phyloP scores from a whole-genome alignment of 2,888 invertebrate species.

The Xestia rhomboidea region DNA sequence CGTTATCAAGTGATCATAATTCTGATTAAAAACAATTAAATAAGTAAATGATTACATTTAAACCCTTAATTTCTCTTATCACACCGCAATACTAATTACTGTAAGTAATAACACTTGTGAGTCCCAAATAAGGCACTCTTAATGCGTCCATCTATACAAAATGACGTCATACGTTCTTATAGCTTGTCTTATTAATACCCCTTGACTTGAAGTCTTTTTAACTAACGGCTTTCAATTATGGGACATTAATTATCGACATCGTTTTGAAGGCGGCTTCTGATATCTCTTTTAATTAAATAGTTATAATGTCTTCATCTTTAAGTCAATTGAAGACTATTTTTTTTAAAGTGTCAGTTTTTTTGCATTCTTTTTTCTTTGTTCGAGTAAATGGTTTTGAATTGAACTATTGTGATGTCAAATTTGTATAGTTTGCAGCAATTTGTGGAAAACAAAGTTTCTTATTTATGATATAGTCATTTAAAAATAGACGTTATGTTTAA shows the following conservation, averaged over 20 bases:
- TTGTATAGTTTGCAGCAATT: slow-evolving; percentile 2
- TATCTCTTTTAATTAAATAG: slow-evolving; percentile 19
- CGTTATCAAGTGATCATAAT: neutral
- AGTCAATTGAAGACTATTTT: slow-evolving; percentile 9
- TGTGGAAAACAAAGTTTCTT: neutral
- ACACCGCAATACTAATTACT: neutral
- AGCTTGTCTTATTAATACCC: slow-evolving; percentile 44
- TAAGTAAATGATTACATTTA: slow-evolving; percentile 5
- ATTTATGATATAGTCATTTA: neutral
- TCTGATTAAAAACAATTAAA: neutral
- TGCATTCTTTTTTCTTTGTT: neutral
- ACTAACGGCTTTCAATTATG: slow-evolving; percentile 35
- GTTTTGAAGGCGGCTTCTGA: slow-evolving; percentile 16
- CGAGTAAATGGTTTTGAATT: neutral
- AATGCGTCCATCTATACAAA: neutral
- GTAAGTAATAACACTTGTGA: slow-evolving; percentile 6
- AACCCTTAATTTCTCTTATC: neutral
- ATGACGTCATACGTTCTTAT: neutral
- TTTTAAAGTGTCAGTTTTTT: neutral
- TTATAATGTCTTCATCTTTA: slow-evolving; percentile 42
- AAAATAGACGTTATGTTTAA: neutral
- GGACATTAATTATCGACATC: slow-evolving; percentile 34
- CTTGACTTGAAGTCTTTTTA: neutral
- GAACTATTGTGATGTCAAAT: neutral
- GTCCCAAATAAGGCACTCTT: slow-evolving; percentile 14